Percentiles rank a stretch among this genome's conserved stretches.
Evolutionary conservation across 2,797 vertebrate species (phyloP).

Genomic region (Ctenochaetus hawaiiensis): DNA sequence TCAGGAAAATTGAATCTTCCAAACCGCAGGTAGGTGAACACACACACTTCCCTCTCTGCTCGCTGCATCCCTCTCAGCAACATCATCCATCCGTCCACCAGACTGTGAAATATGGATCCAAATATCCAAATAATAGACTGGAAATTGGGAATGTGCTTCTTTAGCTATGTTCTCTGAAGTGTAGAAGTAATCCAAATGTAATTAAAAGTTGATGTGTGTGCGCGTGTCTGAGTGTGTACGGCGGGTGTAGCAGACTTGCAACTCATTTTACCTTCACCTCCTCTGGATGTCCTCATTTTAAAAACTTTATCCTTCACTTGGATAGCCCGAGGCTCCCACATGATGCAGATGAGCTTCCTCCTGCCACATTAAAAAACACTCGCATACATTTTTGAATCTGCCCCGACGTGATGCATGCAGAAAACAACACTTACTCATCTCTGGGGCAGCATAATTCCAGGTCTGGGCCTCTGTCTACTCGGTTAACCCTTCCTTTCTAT

Average conservation of each 20-base stretch:
- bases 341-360: conserved; percentile 46
- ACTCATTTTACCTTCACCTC: conserved; percentile 24
- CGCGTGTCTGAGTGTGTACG: background rate
- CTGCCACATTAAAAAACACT: conserved; percentile 16
- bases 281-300: conserved; percentile 14
- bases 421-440: conserved; percentile 25
- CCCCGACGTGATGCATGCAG: conserved; percentile 28
- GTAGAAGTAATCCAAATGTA: conserved; percentile 51
- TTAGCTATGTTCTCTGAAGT: conserved; percentile 42
- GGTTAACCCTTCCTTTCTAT: conserved; percentile 15
- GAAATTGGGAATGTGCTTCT: conserved; percentile 48
- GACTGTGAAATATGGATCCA: conserved; percentile 58
- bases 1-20: conserved; percentile 11
- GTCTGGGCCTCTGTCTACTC: conserved; percentile 17
- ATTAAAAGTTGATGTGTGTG: conserved; percentile 54
- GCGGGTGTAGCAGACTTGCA: conserved; percentile 1
- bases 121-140: conserved; percentile 53
- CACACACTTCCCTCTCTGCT: conserved; percentile 23
- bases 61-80: conserved; percentile 28
- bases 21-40: background rate
- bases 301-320: conserved; percentile 48
- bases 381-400: conserved; percentile 21
- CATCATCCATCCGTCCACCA: conserved; percentile 37
- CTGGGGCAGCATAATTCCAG: conserved; percentile 11
- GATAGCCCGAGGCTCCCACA: conserved; percentile 23